Evolutionary conservation across 2,888 invertebrate species (phyloP), one percentile per base, ranked within the genome.

Genomic region (Griposia aprilina): DNA sequence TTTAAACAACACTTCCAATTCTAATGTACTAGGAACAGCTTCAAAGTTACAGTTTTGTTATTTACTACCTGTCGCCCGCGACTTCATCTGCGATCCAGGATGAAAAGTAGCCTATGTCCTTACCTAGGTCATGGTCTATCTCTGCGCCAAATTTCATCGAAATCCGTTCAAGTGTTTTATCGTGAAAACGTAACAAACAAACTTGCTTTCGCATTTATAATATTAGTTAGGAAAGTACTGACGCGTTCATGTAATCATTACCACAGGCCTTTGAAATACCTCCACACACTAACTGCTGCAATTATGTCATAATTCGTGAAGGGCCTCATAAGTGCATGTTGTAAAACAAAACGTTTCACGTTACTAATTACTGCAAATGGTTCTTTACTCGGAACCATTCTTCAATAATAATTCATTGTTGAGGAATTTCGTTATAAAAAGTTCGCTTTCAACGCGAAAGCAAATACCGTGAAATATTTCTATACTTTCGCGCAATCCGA

Each of bases 1-100:
- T 79, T 50, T 30, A 69, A 45, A 69, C 79, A 79, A 83, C 81
- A 82, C 85, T 88, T 87, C 87, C 80, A 74, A 57, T 76, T 59
- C 62, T 72, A 77, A 79, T 30, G 23, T 26, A 36, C 48, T 57
- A 48, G 50, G 55, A 79, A 76, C 78, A 41, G 41, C 3, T 70
- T 62, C 41, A 55, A 45, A 26, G 30, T 63, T 41, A 67, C 57
- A 66, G 41, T 36, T 45, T n/a, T 59, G 41, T 30, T 50, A 57
- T 68, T 23, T 77, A 41, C 41, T 41, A 41, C 6, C 41, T 5
- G 41, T 41, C 5, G 5, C 41, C 41, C 41, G 41, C 41, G 41
- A 41, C 41, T 41, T 41, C 41, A 5, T 41, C 41, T 41, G 41
- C 41, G 5, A 41, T 41, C 0, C 41, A 41, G 5, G 41, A 41